phyloP scores from a whole-genome alignment of 1,140 invertebrate genomes.

The Mizuhopecten yessoensis region DNA sequence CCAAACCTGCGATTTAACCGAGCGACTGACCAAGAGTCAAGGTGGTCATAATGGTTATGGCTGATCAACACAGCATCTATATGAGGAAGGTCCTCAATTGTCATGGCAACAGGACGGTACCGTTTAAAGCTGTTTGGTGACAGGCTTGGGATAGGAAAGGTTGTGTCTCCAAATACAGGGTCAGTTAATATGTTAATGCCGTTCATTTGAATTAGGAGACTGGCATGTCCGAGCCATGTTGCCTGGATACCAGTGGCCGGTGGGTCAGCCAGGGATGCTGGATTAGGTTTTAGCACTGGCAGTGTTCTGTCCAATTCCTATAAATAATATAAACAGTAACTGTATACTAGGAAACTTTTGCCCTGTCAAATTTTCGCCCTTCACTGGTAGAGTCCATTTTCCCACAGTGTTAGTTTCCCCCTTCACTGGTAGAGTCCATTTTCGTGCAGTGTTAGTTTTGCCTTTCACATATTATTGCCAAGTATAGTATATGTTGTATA shows the following conservation, averaged over 20 bases:
- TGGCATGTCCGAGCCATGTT: slow-evolving; percentile 83
- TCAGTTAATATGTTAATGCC: slow-evolving; percentile 80
- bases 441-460: no score
- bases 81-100: slow-evolving; percentile 81
- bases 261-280: slow-evolving; percentile 4
- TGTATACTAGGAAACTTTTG: no score
- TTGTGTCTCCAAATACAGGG: slow-evolving; percentile 78
- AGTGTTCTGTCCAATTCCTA: slow-evolving; percentile 60
- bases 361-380: no score
- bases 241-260: slow-evolving; percentile 45
- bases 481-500: no score
- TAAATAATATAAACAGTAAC: no score
- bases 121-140: slow-evolving; percentile 74
- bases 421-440: no score
- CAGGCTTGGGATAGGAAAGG: slow-evolving; percentile 58
- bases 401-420: no score
- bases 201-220: slow-evolving; percentile 81
- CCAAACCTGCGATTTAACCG: slow-evolving; percentile 79
- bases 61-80: slow-evolving; percentile 84
- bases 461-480: no score
- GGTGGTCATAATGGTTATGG: slow-evolving; percentile 85
- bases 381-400: no score
- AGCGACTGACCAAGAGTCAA: slow-evolving; percentile 81
- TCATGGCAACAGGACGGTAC: slow-evolving; percentile 81
- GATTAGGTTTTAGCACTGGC: slow-evolving; percentile 53